phyloP scores from a whole-genome alignment of 2,113 vertebrate species.

The Pygoscelis antarcticus region DNA sequence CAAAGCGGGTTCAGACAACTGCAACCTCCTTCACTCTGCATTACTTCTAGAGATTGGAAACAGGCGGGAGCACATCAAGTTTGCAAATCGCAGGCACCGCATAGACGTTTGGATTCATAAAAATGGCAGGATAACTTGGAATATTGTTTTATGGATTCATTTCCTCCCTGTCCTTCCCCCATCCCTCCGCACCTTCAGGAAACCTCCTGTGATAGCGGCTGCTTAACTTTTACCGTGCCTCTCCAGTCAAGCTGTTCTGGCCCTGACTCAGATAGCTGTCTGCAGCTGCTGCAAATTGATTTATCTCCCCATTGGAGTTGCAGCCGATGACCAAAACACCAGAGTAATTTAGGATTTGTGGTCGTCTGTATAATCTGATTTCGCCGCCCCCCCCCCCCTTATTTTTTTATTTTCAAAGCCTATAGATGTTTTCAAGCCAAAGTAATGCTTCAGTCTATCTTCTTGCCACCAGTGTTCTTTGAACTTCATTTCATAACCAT shows the following conservation, averaged over 20 bases:
- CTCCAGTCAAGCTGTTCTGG: slow-evolving; percentile 23
- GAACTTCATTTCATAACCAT: slow-evolving; percentile 31
- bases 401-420: slow-evolving; percentile 17
- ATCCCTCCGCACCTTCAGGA: not conserved
- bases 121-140: not conserved
- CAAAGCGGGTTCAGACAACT: not conserved
- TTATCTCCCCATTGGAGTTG: slow-evolving; percentile 30
- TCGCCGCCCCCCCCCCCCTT: not conserved
- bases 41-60: not conserved
- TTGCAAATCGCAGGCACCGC: not conserved
- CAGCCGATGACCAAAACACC: slow-evolving; percentile 54
- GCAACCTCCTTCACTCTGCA: not conserved
- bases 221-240: not conserved
- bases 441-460: not conserved
- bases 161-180: not conserved
- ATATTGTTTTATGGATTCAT: slow-evolving; percentile 2
- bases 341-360: slow-evolving; percentile 43
- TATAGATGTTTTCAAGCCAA: not conserved
- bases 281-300: slow-evolving; percentile 50
- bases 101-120: not conserved
- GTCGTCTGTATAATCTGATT: not conserved
- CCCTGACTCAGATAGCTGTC: slow-evolving; percentile 35
- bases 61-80: not conserved
- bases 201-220: slow-evolving; percentile 25
- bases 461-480: not conserved